Evolutionary conservation across 2,888 invertebrate genomes (phyloP), one percentile per base, ranked within the genome.

Genomic region (Lasiommata megera): DNA sequence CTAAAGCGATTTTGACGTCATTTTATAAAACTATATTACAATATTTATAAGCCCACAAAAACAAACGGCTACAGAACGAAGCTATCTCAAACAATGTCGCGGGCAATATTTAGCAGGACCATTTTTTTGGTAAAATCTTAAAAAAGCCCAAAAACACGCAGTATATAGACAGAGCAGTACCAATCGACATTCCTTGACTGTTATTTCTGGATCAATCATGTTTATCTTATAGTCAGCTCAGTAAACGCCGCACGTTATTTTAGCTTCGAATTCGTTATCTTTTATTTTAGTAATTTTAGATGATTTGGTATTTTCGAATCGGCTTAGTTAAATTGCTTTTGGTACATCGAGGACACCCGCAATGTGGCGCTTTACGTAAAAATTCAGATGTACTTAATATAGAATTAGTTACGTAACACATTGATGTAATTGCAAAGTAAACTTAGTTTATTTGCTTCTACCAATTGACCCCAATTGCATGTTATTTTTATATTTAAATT

Each of bases 201-300:
- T 79, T 87, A 86, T 85, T 86, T 84, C 73, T 80, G 80, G 80
- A 77, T 61, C 63, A 69, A 64, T 70, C 69, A 72, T 84, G 85
- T 88, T 86, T 87, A 84, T 78, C 73, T 82, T 79, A 77, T 68
- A 68, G 70, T 71, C 69, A 70, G 70, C 76, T 71, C 66, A 67
- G 72, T 73, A 71, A 77, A 76, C 74, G 73, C 70, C 60, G 63
- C 67, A 69, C 84, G 84, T 85, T 86, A 76, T 81, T 81, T 67
- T 73, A 80, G 80, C 79, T 74, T 84, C 74, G 65, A 64, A 78
- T 88, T 84, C 78, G 77, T 74, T 84, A 82, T 77, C 73, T 74
- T 82, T 81, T 79, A 80, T 79, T 81, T 80, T 66, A 62, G 85
- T 83, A 87, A 83, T 80, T 76, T 81, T 78, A 85, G 78, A 82